Base-by-base conservation (phyloP, 1,140 invertebrate species). In the Trichonephila clavipes region DNA sequence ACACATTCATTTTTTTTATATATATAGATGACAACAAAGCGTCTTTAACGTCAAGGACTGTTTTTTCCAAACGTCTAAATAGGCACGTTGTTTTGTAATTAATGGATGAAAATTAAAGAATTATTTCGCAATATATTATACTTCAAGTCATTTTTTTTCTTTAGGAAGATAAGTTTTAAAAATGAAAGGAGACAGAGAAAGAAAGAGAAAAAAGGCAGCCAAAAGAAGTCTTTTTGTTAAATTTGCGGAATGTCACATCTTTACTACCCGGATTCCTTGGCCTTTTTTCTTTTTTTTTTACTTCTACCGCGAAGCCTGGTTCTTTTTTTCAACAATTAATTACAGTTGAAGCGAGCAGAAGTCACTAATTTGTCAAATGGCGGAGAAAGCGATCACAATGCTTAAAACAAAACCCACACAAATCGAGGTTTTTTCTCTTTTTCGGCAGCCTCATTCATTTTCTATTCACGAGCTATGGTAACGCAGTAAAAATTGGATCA, bases 271-370 rank as follows among this genome's bases (percentile, higher is more conserved):
- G 69, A 40, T 77, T 24, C 34, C 72, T 18, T 28, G 28, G 72
- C 72, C 16, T 77, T 28, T 12, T 40, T 77, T 40, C 14, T 77
- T 12, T 19, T 64, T 64, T 64, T 19, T 64, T 64, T 64, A 19
- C 16, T 64, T 64, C 6, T 64, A 19, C 21, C 21, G 2, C 18
- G 24, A 77, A 77, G 34, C 72, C 34, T 34, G 72, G 18, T 40
- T 69, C 66, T 69, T 24, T 28, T 69, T 69, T n/a, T 69, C 18
- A 69, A 69, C 72, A 77, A 77, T 77, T 77, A 77, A 77, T 77
- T 77, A 77, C 28, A 4, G 34, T 14, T 72, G 24, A 28, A 40
- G 28, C 72, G 24, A 77, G 18, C 72, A 18, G 34, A 77, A 77
- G 72, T 77, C 72, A 34, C 72, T 77, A 77, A 77, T 77, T 77